A percentile compares a stretch with the other conserved stretches of the same genome.
phyloP scores from a whole-genome alignment of 2,797 vertebrate genomes.

The Enteromius thamalakanensis region DNA sequence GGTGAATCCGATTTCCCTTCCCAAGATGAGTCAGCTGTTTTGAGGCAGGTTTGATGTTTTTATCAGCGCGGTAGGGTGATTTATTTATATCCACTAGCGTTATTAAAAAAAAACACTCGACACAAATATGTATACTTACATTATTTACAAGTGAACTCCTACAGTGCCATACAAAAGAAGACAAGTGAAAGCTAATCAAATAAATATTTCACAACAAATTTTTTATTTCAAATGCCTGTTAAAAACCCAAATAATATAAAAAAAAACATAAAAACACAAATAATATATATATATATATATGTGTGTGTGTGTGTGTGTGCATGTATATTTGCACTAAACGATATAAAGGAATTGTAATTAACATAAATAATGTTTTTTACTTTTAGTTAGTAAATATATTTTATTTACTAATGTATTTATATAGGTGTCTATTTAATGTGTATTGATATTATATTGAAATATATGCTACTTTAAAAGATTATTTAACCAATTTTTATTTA shows the following conservation, averaged over 20 bases:
- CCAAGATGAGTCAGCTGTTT: constrained; percentile 55
- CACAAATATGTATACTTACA: background rate
- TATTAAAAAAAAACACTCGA: background rate
- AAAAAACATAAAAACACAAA: too few relatives aligned
- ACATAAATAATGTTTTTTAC: background rate
- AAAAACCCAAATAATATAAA: background rate
- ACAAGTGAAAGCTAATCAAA: background rate
- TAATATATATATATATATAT: too few relatives aligned
- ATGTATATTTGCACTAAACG: background rate
- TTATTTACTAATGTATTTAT: background rate
- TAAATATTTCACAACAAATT: background rate
- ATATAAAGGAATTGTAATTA: background rate
- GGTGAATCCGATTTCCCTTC: constrained; percentile 58
- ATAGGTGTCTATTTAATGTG: background rate
- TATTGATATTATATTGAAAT: background rate
- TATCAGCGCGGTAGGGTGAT: constrained; percentile 39
- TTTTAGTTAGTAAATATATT: background rate
- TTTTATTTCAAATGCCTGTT: background rate
- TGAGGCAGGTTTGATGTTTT: background rate
- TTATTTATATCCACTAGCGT: background rate
- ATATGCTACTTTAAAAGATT: background rate
- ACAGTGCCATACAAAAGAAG: background rate
- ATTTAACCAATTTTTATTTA: background rate
- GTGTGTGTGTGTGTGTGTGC: too few relatives aligned
- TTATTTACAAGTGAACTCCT: background rate